Evolutionary conservation across 2,797 vertebrate genomes (phyloP).

Genomic region (Apogon talboti): DNA sequence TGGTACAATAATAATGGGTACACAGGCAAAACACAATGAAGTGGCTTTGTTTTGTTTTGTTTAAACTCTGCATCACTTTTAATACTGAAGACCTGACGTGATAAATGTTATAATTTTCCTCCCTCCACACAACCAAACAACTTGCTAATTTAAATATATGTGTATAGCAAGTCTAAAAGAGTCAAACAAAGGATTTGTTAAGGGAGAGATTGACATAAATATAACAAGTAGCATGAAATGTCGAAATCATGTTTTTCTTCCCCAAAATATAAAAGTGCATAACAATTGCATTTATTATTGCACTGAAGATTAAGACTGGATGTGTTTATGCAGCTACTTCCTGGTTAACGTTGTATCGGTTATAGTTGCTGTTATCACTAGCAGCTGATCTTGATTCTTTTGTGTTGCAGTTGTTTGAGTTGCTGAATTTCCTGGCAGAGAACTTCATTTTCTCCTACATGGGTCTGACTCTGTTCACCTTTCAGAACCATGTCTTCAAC

Average conservation of each 20-base stretch:
- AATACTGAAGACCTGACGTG: neutral
- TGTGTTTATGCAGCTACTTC: too few species aligned
- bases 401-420: slow-evolving; percentile 90
- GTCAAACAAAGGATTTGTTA: too few species aligned
- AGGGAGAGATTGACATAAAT: too few species aligned
- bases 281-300: neutral
- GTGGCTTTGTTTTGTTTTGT: neutral
- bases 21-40: neutral
- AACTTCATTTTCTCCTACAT: slow-evolving; percentile 99
- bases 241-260: too few species aligned
- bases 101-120: neutral
- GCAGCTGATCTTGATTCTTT: neutral
- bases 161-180: too few species aligned
- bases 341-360: too few species aligned
- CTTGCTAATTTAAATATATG: too few species aligned
- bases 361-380: neutral
- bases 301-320: neutral
- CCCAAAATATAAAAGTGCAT: too few species aligned
- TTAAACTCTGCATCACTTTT: neutral
- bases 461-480: slow-evolving; percentile 97
- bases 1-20: neutral
- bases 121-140: too few species aligned
- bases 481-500: slow-evolving; percentile 97
- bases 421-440: slow-evolving; percentile 98
- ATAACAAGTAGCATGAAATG: too few species aligned